Conservation (phyloP, 1,140 invertebrate genomes). For the Lordiphosa clarofinis region DNA sequence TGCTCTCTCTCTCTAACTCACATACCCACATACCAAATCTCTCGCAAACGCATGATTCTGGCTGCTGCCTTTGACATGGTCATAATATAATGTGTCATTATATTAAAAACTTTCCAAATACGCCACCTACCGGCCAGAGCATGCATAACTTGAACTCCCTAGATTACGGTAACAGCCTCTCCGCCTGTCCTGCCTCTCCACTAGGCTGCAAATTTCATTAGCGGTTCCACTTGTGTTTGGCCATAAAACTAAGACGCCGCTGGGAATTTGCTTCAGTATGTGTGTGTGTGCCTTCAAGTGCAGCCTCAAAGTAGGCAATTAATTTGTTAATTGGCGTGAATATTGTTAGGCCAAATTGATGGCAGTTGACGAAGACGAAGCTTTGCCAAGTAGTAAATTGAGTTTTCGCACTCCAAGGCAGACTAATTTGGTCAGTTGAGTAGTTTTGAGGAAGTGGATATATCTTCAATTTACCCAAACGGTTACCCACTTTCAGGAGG, state of each 20-base stretch:
- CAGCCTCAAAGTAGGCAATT: slow-evolving; percentile 65
- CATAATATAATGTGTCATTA: slow-evolving; percentile 71
- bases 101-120: slow-evolving; percentile 74
- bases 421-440: slow-evolving; percentile 33
- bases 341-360: slow-evolving; percentile 60
- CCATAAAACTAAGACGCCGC: slow-evolving; percentile 65
- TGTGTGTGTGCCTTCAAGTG: slow-evolving; percentile 36
- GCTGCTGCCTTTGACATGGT: slow-evolving; percentile 47
- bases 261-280: slow-evolving; percentile 44
- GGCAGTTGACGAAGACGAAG: slow-evolving; percentile 44
- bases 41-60: slow-evolving; percentile 8
- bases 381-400: slow-evolving; percentile 40
- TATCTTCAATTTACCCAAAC: no score
- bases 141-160: slow-evolving; percentile 27
- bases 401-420: slow-evolving; percentile 37
- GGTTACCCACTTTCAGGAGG: no score
- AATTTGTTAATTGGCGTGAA: slow-evolving; percentile 70
- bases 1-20: background rate
- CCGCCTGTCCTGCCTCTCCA: slow-evolving; percentile 2
- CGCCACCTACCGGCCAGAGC: slow-evolving; percentile 43
- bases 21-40: background rate
- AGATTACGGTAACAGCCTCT: slow-evolving; percentile 6
- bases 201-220: slow-evolving; percentile 57
- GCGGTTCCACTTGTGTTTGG: slow-evolving; percentile 50
- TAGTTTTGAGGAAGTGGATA: background rate